Percentiles rank a stretch among this genome's conserved stretches.
Evolutionary conservation across 2,888 invertebrate species (phyloP).

Genomic region (Hypena proboscidalis): DNA sequence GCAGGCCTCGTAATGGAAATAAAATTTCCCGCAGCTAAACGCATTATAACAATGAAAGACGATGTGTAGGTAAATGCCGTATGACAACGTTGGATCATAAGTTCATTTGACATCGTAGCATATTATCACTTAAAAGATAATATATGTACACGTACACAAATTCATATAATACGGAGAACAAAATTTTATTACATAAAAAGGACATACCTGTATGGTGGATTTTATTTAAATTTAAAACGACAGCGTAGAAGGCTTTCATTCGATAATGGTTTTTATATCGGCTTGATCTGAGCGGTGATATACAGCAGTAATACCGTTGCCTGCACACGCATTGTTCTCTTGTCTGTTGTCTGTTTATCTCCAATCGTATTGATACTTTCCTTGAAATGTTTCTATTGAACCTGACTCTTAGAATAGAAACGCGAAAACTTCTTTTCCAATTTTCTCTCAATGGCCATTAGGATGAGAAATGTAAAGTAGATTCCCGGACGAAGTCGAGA

Average conservation of each 20-base stretch:
- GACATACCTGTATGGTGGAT: not conserved
- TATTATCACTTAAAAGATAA: conserved; percentile 16
- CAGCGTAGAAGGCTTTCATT: conserved; percentile 7
- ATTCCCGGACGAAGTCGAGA: conserved; percentile 80
- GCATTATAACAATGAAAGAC: conserved; percentile 1
- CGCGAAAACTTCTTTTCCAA: conserved; percentile 82
- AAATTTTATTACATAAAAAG: no score
- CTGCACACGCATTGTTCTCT: conserved; percentile 38
- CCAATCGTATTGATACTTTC: conserved; percentile 56
- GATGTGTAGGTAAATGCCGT: not conserved
- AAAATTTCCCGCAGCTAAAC: conserved; percentile 15
- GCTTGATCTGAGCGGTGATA: conserved; percentile 32
- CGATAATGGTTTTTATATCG: conserved; percentile 20
- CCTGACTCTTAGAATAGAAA: conserved; percentile 64
- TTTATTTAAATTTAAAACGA: conserved; percentile 8
- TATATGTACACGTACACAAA: no score
- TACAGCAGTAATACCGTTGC: conserved; percentile 26
- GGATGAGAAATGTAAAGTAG: conserved; percentile 85
- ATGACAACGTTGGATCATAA: conserved; percentile 1
- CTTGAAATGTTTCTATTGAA: conserved; percentile 59
- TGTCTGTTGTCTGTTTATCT: conserved; percentile 51
- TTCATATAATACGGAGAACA: no score
- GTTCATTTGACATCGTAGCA: conserved; percentile 4
- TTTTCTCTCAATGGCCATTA: conserved; percentile 85
- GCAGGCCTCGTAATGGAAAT: conserved; percentile 13